A percentile compares a stretch with the other conserved stretches of the same genome.
Evolutionary conservation across 2,113 vertebrate genomes (phyloP).

Genomic region (Megaceryle maxima): DNA sequence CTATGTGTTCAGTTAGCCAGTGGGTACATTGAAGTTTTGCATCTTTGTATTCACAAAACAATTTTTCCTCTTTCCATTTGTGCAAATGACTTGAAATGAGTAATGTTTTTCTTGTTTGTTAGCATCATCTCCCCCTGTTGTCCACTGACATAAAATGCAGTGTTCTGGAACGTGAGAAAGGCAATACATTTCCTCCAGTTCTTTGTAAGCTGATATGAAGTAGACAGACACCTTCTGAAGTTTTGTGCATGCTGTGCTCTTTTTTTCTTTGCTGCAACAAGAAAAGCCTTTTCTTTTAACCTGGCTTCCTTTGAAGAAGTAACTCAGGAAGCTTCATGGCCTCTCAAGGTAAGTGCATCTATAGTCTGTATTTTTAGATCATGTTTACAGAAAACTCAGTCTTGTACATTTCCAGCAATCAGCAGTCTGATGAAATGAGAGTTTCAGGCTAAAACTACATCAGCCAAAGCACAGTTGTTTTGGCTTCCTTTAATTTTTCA

Average conservation of each 20-base stretch:
- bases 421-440: constrained; percentile 40
- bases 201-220: constrained; percentile 50
- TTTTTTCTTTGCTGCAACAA: constrained; percentile 46
- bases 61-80: background rate
- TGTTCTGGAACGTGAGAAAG: constrained; percentile 21
- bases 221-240: constrained; percentile 65
- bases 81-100: background rate
- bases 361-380: constrained; percentile 47
- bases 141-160: constrained; percentile 53
- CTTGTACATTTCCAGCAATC: background rate
- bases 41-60: background rate
- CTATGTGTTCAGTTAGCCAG: background rate
- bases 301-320: constrained; percentile 75
- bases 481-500: constrained; percentile 32
- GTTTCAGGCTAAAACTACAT: constrained; percentile 31
- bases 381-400: constrained; percentile 27
- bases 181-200: constrained; percentile 8
- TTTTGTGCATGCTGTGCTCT: constrained; percentile 65
- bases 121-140: constrained; percentile 60
- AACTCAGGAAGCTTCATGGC: constrained; percentile 77
- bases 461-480: constrained; percentile 20
- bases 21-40: background rate
- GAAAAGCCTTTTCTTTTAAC: constrained; percentile 74
- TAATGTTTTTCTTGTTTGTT: background rate
- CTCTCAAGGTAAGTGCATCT: constrained; percentile 78